Percentiles rank a stretch among this genome's conserved stretches.
Conservation (phyloP, 2,113 vertebrate species). For the Paradoxurus hermaphroditus region DNA sequence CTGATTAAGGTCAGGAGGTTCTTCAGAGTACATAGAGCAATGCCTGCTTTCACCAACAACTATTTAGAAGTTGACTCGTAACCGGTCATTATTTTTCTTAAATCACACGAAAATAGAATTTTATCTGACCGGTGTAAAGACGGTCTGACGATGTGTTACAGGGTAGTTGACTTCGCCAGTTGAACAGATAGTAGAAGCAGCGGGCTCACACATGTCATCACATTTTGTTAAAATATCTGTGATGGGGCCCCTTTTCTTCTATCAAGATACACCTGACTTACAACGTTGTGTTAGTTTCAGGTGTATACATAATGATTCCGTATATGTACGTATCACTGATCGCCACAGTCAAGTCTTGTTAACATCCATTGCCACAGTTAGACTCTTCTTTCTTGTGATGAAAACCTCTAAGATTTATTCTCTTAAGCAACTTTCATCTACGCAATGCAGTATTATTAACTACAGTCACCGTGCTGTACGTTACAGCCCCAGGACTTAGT, state of each 20-base stretch:
- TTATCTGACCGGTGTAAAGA: background rate
- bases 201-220: background rate
- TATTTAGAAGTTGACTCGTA: rapidly evolving
- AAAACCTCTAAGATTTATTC: background rate
- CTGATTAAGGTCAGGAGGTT: too few species aligned
- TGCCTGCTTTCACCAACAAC: background rate
- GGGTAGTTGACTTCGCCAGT: background rate
- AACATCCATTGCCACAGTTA: background rate
- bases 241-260: background rate
- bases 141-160: background rate
- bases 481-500: background rate
- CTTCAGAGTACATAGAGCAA: rapidly evolving
- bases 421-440: background rate
- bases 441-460: background rate
- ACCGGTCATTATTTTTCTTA: background rate
- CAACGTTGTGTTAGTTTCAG: too few species aligned
- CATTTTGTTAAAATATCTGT: background rate
- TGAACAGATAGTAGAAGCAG: background rate
- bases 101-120: too few species aligned
- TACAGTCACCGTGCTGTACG: too few species aligned
- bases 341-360: background rate
- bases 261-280: background rate
- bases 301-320: background rate
- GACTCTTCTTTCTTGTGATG: background rate
- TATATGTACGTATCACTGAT: background rate